Percentiles rank a stretch among this genome's conserved stretches.
These are phyloP conservation scores for Diphyllodes magnificus DNA, from an alignment of 2,113 vertebrate genomes.

Conservation along the genomic window DNA sequence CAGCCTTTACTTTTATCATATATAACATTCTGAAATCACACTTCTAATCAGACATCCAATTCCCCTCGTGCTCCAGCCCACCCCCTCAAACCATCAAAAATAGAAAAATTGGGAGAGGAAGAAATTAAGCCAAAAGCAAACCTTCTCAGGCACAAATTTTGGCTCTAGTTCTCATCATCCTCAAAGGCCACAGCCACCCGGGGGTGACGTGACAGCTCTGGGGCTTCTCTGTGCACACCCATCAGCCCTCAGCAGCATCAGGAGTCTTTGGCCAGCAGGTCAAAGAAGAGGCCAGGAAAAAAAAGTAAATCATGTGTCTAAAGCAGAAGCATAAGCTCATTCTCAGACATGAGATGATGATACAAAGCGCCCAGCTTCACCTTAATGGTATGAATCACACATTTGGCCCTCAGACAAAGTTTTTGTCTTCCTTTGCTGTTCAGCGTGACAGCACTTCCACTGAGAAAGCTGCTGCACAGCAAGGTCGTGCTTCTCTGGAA, in stretches of 20 bases:
- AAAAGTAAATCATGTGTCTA: not conserved
- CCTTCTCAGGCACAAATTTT: not conserved
- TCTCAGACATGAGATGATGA: not conserved
- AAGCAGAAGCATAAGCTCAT: not conserved
- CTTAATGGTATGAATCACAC: not conserved
- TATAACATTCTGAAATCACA: not conserved
- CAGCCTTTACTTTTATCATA: not conserved
- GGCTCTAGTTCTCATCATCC: not conserved
- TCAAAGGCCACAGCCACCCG: not conserved
- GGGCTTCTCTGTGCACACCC: not conserved
- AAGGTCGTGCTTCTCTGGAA: not conserved
- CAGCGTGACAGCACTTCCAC: not conserved
- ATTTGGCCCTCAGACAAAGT: not conserved
- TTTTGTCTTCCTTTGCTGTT: not conserved
- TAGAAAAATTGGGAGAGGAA: not conserved
- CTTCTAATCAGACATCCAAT: not conserved
- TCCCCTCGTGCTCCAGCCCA: not conserved
- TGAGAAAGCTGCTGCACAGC: not conserved
- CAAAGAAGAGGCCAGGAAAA: not conserved
- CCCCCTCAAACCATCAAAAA: not conserved
- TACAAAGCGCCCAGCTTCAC: not conserved
- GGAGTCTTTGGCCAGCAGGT: not conserved
- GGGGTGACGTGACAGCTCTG: not conserved
- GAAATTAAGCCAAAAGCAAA: not conserved
- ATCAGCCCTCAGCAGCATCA: not conserved